These are phyloP conservation scores for Thamnophis elegans DNA, from an alignment of 2,797 vertebrate genomes.

Conservation along the genomic window DNA sequence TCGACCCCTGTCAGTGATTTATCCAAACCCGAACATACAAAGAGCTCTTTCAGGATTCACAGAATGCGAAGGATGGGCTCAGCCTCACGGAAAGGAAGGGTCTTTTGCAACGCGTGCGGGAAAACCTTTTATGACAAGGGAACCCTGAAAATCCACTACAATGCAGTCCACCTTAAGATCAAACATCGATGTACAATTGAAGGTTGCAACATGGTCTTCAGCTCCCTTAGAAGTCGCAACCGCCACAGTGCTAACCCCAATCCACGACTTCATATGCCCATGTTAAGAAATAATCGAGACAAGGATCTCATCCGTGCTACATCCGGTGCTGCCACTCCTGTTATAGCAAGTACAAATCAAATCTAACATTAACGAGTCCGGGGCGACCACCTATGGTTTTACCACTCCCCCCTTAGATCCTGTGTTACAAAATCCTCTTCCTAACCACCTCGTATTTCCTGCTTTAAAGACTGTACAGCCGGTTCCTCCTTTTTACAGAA, in stretches of 20 bases:
- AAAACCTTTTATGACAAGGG: constrained; percentile 87
- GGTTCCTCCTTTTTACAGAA: constrained; percentile 98
- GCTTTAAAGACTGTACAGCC: constrained; percentile 97
- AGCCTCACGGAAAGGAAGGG: constrained; percentile 94
- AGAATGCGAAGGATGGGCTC: constrained; percentile 88
- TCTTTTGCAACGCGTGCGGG: constrained; percentile 93
- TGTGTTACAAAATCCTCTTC: constrained; percentile 90
- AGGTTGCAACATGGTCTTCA: constrained; percentile 90
- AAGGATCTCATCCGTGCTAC: constrained; percentile 95
- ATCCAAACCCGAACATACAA: constrained; percentile 75
- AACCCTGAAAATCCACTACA: constrained; percentile 83
- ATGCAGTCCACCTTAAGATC: constrained; percentile 82
- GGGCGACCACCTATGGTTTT: constrained; percentile 92
- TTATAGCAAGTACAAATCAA: constrained; percentile 94
- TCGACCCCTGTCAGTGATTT: constrained; percentile 79
- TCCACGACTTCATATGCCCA: constrained; percentile 82
- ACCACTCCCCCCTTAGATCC: constrained; percentile 93
- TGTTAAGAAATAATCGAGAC: constrained; percentile 95
- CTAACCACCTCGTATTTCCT: constrained; percentile 92
- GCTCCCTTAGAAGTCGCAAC: constrained; percentile 96
- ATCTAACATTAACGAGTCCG: constrained; percentile 89
- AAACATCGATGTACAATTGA: constrained; percentile 82
- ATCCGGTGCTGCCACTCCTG: constrained; percentile 87
- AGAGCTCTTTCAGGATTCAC: constrained; percentile 81
- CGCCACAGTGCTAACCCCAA: constrained; percentile 96